Conservation (phyloP, 2,888 invertebrate genomes). For the Apotomis capreana region DNA sequence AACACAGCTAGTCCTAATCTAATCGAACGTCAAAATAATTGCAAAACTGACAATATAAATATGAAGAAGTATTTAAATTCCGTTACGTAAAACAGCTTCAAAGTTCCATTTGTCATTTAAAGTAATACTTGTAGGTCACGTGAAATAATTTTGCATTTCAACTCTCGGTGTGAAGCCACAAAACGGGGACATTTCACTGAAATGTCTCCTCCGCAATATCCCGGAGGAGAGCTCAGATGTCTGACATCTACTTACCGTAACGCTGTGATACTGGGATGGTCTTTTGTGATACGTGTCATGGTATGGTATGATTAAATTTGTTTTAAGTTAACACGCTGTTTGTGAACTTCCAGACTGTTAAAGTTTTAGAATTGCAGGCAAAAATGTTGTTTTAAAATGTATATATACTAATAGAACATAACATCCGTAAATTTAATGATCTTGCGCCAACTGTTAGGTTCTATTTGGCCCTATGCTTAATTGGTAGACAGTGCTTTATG, state of each 20-base stretch:
- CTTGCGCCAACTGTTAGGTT: too few species aligned
- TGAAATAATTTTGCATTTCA: constrained; percentile 28
- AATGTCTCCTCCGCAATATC: constrained; percentile 11
- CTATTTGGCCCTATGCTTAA: too few species aligned
- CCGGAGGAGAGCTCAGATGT: constrained; percentile 13
- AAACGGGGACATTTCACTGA: constrained; percentile 2
- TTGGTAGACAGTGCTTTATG: too few species aligned
- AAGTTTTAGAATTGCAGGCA: too few species aligned
- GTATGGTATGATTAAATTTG: constrained; percentile 1
- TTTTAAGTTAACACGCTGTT: background rate
- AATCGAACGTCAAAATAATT: background rate
- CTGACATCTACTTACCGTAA: constrained; percentile 19
- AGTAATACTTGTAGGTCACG: constrained; percentile 10
- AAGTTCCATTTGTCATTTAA: constrained; percentile 11
- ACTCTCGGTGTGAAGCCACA: constrained; percentile 4
- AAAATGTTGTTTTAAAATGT: too few species aligned
- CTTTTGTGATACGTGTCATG: background rate
- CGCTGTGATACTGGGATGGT: background rate
- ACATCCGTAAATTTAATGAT: too few species aligned
- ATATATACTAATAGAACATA: too few species aligned
- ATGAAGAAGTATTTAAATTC: background rate
- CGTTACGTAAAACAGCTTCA: constrained; percentile 6
- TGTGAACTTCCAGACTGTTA: too few species aligned
- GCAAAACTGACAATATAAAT: background rate
- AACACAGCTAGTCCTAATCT: too few species aligned